Evolutionary conservation across 2,797 vertebrate genomes (phyloP).

Genomic region (Acipenser oxyrinchus): DNA sequence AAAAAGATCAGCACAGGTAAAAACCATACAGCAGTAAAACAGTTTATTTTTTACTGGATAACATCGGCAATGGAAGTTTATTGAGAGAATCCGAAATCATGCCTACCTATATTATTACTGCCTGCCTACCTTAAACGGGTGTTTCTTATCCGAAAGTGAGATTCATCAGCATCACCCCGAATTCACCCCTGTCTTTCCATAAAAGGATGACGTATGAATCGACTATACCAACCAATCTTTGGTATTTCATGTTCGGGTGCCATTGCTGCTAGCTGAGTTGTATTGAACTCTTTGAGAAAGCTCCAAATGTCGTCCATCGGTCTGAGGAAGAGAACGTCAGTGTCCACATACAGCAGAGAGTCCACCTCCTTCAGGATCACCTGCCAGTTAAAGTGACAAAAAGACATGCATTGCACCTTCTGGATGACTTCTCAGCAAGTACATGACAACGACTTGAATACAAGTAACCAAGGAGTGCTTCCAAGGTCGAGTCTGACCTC

Average conservation of each 20-base stretch:
- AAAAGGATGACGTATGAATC: constrained; percentile 90
- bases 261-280: constrained; percentile 90
- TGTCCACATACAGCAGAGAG: constrained; percentile 91
- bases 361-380: constrained; percentile 91
- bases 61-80: background rate
- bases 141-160: constrained; percentile 85
- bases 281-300: constrained; percentile 79
- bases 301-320: constrained; percentile 92
- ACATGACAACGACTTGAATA: background rate
- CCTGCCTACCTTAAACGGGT: constrained; percentile 79
- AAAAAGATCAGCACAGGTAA: too few species aligned
- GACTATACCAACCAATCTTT: constrained; percentile 96
- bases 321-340: constrained; percentile 89
- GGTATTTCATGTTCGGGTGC: constrained; percentile 92
- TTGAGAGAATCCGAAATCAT: too few species aligned
- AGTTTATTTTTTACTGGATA: too few species aligned
- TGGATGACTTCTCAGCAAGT: background rate
- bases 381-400: constrained; percentile 43
- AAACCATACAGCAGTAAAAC: too few species aligned
- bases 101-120: too few species aligned
- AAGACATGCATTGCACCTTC: background rate
- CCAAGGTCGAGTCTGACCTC: too few species aligned
- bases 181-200: constrained; percentile 83
- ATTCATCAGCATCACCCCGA: constrained; percentile 98
- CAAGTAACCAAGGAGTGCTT: too few species aligned